Evolutionary conservation across 2,888 invertebrate species (phyloP), one percentile per base, ranked within the genome.

Genomic region (Oscheius myriophilus): DNA sequence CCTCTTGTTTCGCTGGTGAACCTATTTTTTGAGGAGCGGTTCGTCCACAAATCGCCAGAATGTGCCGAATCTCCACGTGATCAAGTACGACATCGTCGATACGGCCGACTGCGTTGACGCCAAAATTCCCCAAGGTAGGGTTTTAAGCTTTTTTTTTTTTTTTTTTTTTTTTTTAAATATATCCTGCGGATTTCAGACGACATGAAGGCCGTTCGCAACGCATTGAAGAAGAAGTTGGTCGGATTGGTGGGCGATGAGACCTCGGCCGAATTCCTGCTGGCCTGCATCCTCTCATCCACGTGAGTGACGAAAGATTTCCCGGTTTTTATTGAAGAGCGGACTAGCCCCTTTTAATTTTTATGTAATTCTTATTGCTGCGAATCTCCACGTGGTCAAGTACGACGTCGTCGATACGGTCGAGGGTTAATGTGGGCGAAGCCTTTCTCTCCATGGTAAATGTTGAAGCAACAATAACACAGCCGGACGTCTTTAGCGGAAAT

Each of bases 251-350:
- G 67, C 1, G 59, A 67, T 23, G n/a, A 16, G 16, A 26, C 61
- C 33, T 54, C 59, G 16, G 67, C 67, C 11, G 18, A 39, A 16
- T 67, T 45, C 26, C 23, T 59, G 3, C 42, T 67, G 53, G 53
- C 61, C 14, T 41, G 61, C 18, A 21, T 67, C 11, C 14, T 67
- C 12, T 67, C 67, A 14, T 52, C 59, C 21, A 43, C 67, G 58
- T 63, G 18, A 51, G 63, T 63, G 18, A n/a, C n/a, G n/a, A 21
- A 49, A 49, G 49, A 6, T n/a, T n/a, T n/a, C n/a, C n/a, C n/a
- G n/a, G n/a, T n/a, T n/a, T n/a, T n/a, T n/a, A n/a, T n/a, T n/a
- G n/a, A n/a, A n/a, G n/a, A n/a, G n/a, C n/a, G n/a, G n/a, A n/a
- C n/a, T n/a, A n/a, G n/a, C n/a, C n/a, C n/a, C n/a, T n/a, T n/a